phyloP scores from a whole-genome alignment of 2,888 invertebrate species.

The Nomada ruficornis region DNA sequence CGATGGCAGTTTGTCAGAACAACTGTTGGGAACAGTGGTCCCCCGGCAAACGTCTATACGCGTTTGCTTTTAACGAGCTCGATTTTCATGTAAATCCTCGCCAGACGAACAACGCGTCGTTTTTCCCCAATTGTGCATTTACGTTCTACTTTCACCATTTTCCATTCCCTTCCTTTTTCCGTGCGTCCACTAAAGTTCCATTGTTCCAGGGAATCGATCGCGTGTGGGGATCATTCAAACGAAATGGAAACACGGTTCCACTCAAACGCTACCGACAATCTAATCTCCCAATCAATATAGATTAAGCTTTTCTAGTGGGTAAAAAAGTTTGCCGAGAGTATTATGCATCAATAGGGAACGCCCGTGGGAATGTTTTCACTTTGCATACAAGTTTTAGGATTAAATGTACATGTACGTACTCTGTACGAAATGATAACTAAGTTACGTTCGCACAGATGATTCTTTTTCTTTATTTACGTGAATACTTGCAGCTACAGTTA shows the following conservation, averaged over 20 bases:
- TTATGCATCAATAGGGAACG: neutral
- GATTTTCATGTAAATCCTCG: conserved; percentile 76
- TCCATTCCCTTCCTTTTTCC: neutral
- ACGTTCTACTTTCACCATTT: conserved; percentile 2
- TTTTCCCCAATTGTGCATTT: conserved; percentile 32
- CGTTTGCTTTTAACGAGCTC: conserved; percentile 54
- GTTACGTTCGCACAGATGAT: too few species aligned
- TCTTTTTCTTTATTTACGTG: too few species aligned
- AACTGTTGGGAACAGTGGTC: neutral
- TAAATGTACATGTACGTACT: neutral
- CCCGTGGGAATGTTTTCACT: neutral
- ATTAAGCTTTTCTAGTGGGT: neutral
- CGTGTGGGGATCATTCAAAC: conserved; percentile 19
- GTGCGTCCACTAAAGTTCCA: conserved; percentile 19
- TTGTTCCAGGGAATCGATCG: conserved; percentile 42
- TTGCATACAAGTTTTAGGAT: too few species aligned
- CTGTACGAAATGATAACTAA: neutral
- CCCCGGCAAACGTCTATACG: conserved; percentile 2
- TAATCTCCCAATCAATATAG: conserved; percentile 24
- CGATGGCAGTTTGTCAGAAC: neutral
- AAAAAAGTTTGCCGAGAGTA: neutral
- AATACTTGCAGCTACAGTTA: too few species aligned
- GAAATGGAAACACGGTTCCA: conserved; percentile 40
- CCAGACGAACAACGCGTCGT: conserved; percentile 43
- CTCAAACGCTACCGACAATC: conserved; percentile 22